Conservation (phyloP, 2,888 invertebrate species). For the Chrysotoxum bicinctum region DNA sequence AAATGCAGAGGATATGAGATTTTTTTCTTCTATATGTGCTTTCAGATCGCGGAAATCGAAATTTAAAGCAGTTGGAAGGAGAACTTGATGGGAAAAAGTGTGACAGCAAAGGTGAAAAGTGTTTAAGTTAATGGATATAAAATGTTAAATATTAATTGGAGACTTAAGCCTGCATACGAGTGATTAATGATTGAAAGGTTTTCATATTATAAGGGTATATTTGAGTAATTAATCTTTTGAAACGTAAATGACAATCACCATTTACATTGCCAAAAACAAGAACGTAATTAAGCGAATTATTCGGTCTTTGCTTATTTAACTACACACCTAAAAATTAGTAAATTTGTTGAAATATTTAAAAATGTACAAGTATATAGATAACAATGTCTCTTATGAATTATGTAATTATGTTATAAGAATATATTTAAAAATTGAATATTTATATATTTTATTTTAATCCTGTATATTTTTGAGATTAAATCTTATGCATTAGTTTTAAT, state of each 20-base stretch:
- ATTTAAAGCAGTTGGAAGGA: slow-evolving; percentile 16
- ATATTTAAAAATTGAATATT: too few relatives aligned
- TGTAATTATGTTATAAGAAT: too few relatives aligned
- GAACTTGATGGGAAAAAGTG: not conserved
- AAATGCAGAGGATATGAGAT: slow-evolving; percentile 12
- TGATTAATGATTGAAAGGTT: slow-evolving; percentile 20
- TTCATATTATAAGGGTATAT: not conserved
- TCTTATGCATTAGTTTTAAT: too few relatives aligned
- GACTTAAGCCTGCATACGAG: not conserved
- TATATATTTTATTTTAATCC: too few relatives aligned
- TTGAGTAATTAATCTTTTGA: too few relatives aligned
- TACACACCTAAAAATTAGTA: too few relatives aligned
- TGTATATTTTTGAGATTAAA: too few relatives aligned
- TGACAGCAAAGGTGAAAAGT: slow-evolving; percentile 11
- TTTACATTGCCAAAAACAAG: not conserved
- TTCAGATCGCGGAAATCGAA: slow-evolving; percentile 41
- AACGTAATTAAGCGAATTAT: not conserved
- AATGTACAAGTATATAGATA: too few relatives aligned
- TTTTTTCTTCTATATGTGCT: not conserved
- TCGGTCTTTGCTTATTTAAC: too few relatives aligned
- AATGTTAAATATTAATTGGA: slow-evolving; percentile 30
- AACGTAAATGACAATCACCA: not conserved
- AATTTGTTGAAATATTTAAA: too few relatives aligned
- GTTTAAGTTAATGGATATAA: slow-evolving; percentile 24
- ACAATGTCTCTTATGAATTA: too few relatives aligned